Percentiles rank a stretch among this genome's conserved stretches.
phyloP scores from a whole-genome alignment of 2,113 vertebrate species.

The Phalacrocorax carbo region DNA sequence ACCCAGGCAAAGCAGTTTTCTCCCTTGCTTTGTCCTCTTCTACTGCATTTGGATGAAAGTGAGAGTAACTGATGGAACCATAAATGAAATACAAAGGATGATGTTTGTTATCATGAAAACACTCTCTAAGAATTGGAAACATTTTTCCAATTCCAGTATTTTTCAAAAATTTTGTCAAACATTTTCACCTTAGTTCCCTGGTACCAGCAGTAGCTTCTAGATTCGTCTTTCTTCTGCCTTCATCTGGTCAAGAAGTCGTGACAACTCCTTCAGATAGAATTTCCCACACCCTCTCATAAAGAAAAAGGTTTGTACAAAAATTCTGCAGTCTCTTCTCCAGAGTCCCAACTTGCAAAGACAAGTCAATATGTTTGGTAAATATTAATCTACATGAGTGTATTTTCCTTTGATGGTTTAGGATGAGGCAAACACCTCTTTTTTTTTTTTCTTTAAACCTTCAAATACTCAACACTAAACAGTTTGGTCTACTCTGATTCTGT shows the following conservation, averaged over 20 bases:
- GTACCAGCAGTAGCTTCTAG: neutral
- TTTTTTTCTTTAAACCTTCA: neutral
- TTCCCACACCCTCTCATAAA: neutral
- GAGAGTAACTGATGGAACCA: neutral
- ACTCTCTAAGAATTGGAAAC: neutral
- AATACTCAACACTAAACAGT: neutral
- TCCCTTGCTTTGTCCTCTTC: neutral
- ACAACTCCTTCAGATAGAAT: neutral
- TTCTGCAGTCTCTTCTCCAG: neutral
- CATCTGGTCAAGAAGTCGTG: neutral
- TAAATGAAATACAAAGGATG: neutral
- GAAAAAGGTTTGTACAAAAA: neutral
- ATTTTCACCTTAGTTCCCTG: neutral
- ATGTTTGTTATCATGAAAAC: neutral
- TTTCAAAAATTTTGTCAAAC: neutral
- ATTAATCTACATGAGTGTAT: neutral
- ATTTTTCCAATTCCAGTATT: neutral
- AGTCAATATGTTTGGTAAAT: neutral
- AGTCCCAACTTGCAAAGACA: neutral
- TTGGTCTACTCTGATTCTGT: neutral
- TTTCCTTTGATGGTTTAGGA: neutral
- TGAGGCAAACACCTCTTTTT: neutral
- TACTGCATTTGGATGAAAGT: neutral
- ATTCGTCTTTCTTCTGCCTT: neutral
- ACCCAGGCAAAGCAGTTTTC: neutral